These are phyloP conservation scores for Manis crassicaudata DNA, from an alignment of 2,797 vertebrate species.

Conservation along the genomic window DNA sequence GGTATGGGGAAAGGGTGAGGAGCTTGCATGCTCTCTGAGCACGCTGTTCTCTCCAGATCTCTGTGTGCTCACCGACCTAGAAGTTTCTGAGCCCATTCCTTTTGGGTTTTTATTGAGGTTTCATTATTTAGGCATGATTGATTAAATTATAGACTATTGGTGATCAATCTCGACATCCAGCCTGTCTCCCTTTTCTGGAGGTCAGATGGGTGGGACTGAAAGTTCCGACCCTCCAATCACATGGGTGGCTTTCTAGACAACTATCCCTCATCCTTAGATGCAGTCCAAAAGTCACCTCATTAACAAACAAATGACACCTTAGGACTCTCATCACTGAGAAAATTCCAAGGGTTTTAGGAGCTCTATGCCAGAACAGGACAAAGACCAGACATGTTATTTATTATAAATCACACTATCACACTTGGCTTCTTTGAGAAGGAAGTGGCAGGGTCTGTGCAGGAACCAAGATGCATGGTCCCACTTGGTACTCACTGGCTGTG, in stretches of 20 bases:
- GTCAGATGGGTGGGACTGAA: background rate
- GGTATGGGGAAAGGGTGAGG: background rate
- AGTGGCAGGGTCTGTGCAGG: background rate
- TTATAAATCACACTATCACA: background rate
- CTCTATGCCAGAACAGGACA: background rate
- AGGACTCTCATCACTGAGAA: background rate
- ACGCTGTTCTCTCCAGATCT: background rate
- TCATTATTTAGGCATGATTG: background rate
- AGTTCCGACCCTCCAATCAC: background rate
- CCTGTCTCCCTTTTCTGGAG: rapidly evolving
- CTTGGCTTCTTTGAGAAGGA: background rate
- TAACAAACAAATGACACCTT: background rate
- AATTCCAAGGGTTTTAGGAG: background rate
- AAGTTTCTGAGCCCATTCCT: background rate
- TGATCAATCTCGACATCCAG: background rate
- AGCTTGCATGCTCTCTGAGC: too few species aligned
- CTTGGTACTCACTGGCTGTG: background rate
- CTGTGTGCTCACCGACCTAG: background rate
- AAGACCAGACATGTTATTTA: background rate
- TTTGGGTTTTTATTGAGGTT: background rate
- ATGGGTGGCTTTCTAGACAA: too few species aligned
- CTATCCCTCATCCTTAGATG: background rate
- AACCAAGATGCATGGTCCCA: background rate
- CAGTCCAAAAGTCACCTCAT: background rate
- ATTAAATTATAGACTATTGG: background rate